A percentile compares a stretch with the other conserved stretches of the same genome.
These are phyloP conservation scores for Hexactinellida sp. DNA, from an alignment of 37 sponge, comb jelly and placozoan species.

Conservation along the genomic window DNA sequence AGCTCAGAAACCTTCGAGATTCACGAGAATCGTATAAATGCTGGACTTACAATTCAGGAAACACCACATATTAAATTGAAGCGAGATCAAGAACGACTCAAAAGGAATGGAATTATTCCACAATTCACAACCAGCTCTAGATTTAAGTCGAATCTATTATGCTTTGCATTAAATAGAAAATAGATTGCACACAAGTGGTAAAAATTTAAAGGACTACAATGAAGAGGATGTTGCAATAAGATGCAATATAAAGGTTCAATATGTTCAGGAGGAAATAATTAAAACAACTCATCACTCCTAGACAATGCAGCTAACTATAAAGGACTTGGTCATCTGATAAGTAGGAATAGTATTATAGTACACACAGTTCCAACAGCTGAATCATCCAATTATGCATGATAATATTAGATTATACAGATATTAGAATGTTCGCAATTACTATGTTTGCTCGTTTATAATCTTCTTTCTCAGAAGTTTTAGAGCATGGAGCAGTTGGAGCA, in stretches of 20 bases:
- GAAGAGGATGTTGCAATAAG: slow-evolving; percentile 9
- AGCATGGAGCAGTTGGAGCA: too few species aligned
- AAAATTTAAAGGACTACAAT: not conserved
- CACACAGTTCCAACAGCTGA: not conserved
- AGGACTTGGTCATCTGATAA: not conserved
- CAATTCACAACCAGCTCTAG: too few species aligned
- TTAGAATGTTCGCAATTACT: not conserved
- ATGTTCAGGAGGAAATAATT: not conserved
- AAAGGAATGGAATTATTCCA: not conserved
- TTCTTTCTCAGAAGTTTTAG: too few species aligned
- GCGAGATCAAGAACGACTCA: not conserved
- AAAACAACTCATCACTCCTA: slow-evolving; percentile 10
- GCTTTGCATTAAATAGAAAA: not conserved
- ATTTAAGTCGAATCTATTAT: too few species aligned
- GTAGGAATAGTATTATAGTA: not conserved
- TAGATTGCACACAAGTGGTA: not conserved
- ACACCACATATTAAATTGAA: not conserved
- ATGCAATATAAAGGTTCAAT: slow-evolving; percentile 14
- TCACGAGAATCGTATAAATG: not conserved
- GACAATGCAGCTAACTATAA: not conserved
- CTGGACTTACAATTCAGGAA: not conserved
- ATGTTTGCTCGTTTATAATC: too few species aligned
- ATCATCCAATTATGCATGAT: not conserved
- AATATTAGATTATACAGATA: not conserved
- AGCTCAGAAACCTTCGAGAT: not conserved